Base-by-base conservation (phyloP, 2,113 vertebrate species). In the Typhlomys cinereus region DNA sequence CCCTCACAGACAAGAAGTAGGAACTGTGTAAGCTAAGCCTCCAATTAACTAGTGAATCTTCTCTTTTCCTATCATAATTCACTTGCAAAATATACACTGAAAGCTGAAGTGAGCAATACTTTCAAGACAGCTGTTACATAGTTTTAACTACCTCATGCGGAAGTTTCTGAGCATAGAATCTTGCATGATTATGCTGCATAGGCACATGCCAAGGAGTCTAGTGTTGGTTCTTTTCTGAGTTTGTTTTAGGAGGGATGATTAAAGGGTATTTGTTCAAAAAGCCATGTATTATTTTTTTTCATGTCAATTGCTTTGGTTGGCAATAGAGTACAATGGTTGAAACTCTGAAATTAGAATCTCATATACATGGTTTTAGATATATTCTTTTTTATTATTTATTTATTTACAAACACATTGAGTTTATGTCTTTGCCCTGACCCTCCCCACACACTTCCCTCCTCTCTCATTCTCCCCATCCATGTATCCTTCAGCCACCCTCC, bases 141-240 rank as follows among this genome's bases (percentile, higher is more conserved):
- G 2, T 23, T 4, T 75, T 57, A 69, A 57, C 41, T 54, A 34
- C 2, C 0, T 46, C 57, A 36, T 52, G 34, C 15, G 17, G 46
- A 4, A 12, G 36, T 15, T 20, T 84, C 20, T 17, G 44, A 41
- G 17, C 31, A 14, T 4, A 29, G 8, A 15, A 27, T 41, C n/a
- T 74, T 61, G 2, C 41, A 29, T 39, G 34, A 27, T 15, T 73
- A 1, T 2, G 18, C 0, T 39, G 9, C 4, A 0, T 21, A 8
- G 7, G 3, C 23, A 27, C 0, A 31, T 4, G 15, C 4, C 2
- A 27, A 52, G 8, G 6, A n/a, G 64, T 36, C 7, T 50, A 27
- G 23, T 29, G 4, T 64, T 76, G 25, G 4, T 61, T 64, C 84
- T 34, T 31, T 5, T 79, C 80, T 59, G 36, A 81, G 7, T 86